These are phyloP conservation scores for Chrysaora quinquecirrha DNA, from an alignment of 30 jellyfish, hydroid and myxozoan genomes.

Conservation along the genomic window DNA sequence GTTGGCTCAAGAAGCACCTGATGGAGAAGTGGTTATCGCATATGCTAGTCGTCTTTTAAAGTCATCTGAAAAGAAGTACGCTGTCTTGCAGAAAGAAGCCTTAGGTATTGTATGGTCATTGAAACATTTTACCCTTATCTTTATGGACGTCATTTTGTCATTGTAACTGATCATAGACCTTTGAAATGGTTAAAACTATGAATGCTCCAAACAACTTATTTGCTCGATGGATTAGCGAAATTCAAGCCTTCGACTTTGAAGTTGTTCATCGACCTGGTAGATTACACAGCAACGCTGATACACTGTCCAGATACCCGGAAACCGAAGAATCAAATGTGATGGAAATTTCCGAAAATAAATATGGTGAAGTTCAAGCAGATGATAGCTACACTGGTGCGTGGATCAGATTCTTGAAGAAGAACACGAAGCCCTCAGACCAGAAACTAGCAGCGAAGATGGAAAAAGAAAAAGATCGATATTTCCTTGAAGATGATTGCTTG, in stretches of 20 bases:
- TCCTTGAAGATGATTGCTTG: too few relatives aligned
- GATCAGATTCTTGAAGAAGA: too few relatives aligned
- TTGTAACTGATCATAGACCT: neutral
- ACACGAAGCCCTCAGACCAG: too few relatives aligned
- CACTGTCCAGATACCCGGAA: neutral
- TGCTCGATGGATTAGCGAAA: neutral
- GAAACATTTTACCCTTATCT: neutral
- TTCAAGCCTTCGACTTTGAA: neutral
- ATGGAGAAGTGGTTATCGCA: neutral
- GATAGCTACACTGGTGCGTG: too few relatives aligned
- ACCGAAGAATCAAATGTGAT: too few relatives aligned
- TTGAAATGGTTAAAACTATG: neutral
- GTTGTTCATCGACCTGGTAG: neutral
- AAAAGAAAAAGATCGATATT: too few relatives aligned
- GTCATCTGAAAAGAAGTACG: neutral
- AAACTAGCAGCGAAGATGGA: too few relatives aligned
- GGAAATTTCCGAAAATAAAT: too few relatives aligned
- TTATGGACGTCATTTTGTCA: neutral
- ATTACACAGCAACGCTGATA: neutral
- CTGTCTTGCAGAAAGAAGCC: neutral
- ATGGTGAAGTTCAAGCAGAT: too few relatives aligned
- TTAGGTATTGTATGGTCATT: neutral
- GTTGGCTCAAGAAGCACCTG: neutral
- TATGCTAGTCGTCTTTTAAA: neutral
- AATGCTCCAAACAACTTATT: neutral